phyloP scores from a whole-genome alignment of 1,140 invertebrate genomes.

The Ptiloglossa arizonensis region DNA sequence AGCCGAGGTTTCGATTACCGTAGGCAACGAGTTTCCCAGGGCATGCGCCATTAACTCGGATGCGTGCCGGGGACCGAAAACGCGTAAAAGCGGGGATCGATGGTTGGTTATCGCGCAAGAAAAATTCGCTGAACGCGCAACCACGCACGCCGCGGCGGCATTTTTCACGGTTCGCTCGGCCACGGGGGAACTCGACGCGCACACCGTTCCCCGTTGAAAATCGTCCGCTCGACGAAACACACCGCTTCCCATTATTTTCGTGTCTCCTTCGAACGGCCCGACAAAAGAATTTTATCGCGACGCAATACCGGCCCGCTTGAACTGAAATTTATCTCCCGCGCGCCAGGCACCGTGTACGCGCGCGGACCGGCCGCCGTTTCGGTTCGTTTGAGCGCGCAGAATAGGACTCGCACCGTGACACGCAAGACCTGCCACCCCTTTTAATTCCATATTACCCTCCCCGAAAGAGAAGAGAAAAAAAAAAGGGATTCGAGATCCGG shows the following conservation, averaged over 20 bases:
- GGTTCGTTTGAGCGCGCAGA: constrained; percentile 23
- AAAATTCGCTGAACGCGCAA: too few relatives aligned
- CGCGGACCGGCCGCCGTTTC: constrained; percentile 7
- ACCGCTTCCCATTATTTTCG: too few relatives aligned
- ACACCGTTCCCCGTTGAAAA: too few relatives aligned
- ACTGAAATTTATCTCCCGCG: constrained; percentile 26
- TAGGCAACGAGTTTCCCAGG: not conserved
- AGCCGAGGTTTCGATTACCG: too few relatives aligned
- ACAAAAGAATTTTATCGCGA: not conserved
- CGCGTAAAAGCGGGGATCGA: too few relatives aligned
- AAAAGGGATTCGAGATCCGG: constrained; percentile 55
- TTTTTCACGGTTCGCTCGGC: too few relatives aligned
- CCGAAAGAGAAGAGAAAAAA: not conserved
- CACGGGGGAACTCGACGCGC: too few relatives aligned
- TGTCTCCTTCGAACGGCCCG: too few relatives aligned
- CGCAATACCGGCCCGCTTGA: constrained; percentile 25
- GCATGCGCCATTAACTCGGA: not conserved
- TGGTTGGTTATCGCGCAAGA: too few relatives aligned
- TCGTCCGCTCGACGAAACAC: too few relatives aligned
- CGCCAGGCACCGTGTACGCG: not conserved
- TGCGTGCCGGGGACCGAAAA: constrained; percentile 1
- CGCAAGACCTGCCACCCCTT: constrained; percentile 49
- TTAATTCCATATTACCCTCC: constrained; percentile 63
- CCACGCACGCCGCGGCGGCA: too few relatives aligned
- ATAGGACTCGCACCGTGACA: constrained; percentile 45